A percentile compares a stretch with the other conserved stretches of the same genome.
Conservation (phyloP, 2,797 vertebrate species). For the Mormyrops boulengeri region DNA sequence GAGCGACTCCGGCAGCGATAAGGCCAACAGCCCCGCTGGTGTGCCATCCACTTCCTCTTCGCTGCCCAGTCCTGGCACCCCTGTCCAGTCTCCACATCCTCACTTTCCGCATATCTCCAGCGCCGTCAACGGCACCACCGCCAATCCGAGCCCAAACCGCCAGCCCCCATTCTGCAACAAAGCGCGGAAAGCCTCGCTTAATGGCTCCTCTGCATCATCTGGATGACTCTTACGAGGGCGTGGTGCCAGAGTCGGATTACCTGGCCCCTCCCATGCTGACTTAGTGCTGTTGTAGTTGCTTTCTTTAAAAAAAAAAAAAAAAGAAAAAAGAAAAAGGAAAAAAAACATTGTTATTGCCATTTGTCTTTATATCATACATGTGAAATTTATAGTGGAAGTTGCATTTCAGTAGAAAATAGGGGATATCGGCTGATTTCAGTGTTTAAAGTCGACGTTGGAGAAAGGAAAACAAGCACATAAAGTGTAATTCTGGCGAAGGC, state of each 20-base stretch:
- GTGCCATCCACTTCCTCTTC: conserved; percentile 65
- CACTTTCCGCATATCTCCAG: conserved; percentile 51
- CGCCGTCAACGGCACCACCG: conserved; percentile 55
- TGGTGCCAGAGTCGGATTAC: conserved; percentile 41
- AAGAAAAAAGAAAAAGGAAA: conserved; percentile 6
- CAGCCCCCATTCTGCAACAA: conserved; percentile 57
- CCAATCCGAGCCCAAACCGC: conserved; percentile 60
- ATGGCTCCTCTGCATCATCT: conserved; percentile 64
- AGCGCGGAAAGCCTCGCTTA: conserved; percentile 80
- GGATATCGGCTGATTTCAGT: conserved; percentile 25
- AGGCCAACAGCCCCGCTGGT: conserved; percentile 78
- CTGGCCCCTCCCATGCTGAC: conserved; percentile 27
- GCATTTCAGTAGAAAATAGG: conserved; percentile 28
- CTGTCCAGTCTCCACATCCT: conserved; percentile 42
- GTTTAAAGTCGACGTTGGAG: conserved; percentile 29
- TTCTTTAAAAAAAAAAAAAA: conserved; percentile 41
- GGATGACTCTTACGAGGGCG: conserved; percentile 54
- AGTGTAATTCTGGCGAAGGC: conserved; percentile 25
- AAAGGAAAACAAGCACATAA: conserved; percentile 31
- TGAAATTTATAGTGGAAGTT: conserved; percentile 31
- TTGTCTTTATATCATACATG: conserved; percentile 36
- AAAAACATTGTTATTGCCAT: conserved; percentile 33
- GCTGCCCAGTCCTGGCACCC: conserved; percentile 46
- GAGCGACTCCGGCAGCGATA: conserved; percentile 91
- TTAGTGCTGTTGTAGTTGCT: conserved; percentile 61